These are phyloP conservation scores for Enteromius thamalakanensis DNA, from an alignment of 2,797 vertebrate species.

Conservation along the genomic window DNA sequence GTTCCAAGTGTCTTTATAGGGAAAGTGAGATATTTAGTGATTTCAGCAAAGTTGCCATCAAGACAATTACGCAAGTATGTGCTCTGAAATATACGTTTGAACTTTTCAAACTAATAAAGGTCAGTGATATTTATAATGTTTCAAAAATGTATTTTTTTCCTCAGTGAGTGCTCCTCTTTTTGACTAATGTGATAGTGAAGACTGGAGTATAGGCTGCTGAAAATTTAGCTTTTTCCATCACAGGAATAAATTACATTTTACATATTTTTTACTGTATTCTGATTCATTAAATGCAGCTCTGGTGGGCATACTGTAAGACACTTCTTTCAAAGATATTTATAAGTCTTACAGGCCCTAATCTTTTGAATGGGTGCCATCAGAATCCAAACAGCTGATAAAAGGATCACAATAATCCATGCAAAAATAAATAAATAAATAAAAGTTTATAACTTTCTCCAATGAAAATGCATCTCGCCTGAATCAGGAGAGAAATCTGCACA, in stretches of 20 bases:
- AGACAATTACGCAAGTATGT: conserved; percentile 20
- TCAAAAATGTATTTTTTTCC: neutral
- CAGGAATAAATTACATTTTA: neutral
- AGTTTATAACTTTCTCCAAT: neutral
- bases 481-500: neutral
- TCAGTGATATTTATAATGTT: neutral
- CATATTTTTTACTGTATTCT: neutral
- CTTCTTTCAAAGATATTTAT: too few species aligned
- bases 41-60: conserved; percentile 22
- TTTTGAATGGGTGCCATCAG: too few species aligned
- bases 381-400: neutral
- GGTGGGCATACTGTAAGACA: neutral
- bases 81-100: neutral
- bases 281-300: neutral
- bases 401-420: neutral
- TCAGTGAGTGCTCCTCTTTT: neutral
- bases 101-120: neutral
- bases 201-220: neutral
- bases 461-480: neutral
- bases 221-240: too few species aligned
- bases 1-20: conserved; percentile 2
- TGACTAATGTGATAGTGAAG: neutral
- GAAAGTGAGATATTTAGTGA: conserved; percentile 13
- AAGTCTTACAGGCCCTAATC: too few species aligned
- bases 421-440: too few species aligned